Conservation (phyloP, 1,140 invertebrate genomes). For the Diorhabda carinulata region DNA sequence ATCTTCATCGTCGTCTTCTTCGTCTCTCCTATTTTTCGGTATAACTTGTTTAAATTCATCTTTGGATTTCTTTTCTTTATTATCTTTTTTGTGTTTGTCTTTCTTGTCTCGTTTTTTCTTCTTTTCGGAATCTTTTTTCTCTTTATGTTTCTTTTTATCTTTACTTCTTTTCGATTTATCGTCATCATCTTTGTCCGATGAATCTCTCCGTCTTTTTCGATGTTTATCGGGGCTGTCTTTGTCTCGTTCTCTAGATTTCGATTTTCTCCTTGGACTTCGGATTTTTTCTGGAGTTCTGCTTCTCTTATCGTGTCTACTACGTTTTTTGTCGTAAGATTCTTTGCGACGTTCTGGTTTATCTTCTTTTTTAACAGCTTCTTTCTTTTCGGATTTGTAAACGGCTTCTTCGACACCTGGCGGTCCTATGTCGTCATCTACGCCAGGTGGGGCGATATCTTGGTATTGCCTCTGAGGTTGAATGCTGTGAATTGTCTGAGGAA, state of each 20-base stretch:
- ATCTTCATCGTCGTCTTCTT: conserved; percentile 45
- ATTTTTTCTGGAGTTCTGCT: conserved; percentile 29
- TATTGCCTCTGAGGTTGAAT: conserved; percentile 35
- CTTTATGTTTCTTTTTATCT: conserved; percentile 55
- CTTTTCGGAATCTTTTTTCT: conserved; percentile 54
- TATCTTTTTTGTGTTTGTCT: conserved; percentile 50
- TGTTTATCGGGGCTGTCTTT: conserved; percentile 42
- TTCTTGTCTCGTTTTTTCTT: conserved; percentile 52
- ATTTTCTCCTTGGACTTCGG: conserved; percentile 30
- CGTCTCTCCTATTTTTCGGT: conserved; percentile 47
- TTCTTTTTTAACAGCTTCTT: conserved; percentile 19
- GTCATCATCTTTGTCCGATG: conserved; percentile 45
- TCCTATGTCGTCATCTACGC: conserved; percentile 41
- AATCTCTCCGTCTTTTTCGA: conserved; percentile 27
- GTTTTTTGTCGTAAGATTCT: conserved; percentile 21
- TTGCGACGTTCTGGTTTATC: conserved; percentile 25
- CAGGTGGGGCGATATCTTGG: conserved; percentile 43
- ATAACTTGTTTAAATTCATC: conserved; percentile 51
- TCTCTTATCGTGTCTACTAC: conserved; percentile 19
- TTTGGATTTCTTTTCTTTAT: conserved; percentile 51
- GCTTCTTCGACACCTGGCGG: conserved; percentile 42
- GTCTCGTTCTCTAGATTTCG: conserved; percentile 39
- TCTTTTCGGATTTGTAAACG: conserved; percentile 22
- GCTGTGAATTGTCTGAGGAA: conserved; percentile 24
- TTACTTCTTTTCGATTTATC: conserved; percentile 52